Base-by-base conservation (phyloP, 2,113 vertebrate genomes). In the Sceloporus undulatus region DNA sequence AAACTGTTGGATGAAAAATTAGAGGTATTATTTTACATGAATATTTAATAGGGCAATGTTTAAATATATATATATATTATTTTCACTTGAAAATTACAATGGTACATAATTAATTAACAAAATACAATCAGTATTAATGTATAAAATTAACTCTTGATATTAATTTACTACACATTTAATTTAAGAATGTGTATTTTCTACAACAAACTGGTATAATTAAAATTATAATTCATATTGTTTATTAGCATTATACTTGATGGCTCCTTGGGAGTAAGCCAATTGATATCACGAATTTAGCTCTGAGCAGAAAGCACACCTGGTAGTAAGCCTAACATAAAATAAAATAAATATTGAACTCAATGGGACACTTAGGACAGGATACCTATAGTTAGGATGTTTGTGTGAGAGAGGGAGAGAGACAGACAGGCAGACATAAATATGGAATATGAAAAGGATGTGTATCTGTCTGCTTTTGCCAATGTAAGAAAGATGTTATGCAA, bases 111-210 rank as follows among this genome's bases (percentile, higher is more conserved):
- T 83, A 71, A n/a, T 52, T 52, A 83, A 29, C 40, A 19, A 25
- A 2, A n/a, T 48, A 70, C 65, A 81, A 13, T 52, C 18, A 7
- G 29, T 48, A 42, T n/a, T 83, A 70, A 65, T n/a, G 68, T 70
- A 29, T 1, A 11, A 70, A 8, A 48, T 68, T 70, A 29, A 52
- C 9, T 71, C 68, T 71, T 18, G n/a, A 52, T 52, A 66, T 71
- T 52, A 83, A 83, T 71, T 83, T 70, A 71, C n/a, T 34, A 79
- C 29, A 52, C n/a, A 1, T 83, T 71, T 52, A 68, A 83, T 70
- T n/a, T 70, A 25, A 11, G 25, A 29, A 48, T 79, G 56, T 52
- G 48, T 59, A 59, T 59, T 59, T 13, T 59, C 56, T 59, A 59
- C 1, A 1, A 9, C 56, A 59, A 82, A 5, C 40, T 66, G 40